Evolutionary conservation across 1,140 invertebrate genomes (phyloP).

Genomic region (Sesamia nonagrioides): DNA sequence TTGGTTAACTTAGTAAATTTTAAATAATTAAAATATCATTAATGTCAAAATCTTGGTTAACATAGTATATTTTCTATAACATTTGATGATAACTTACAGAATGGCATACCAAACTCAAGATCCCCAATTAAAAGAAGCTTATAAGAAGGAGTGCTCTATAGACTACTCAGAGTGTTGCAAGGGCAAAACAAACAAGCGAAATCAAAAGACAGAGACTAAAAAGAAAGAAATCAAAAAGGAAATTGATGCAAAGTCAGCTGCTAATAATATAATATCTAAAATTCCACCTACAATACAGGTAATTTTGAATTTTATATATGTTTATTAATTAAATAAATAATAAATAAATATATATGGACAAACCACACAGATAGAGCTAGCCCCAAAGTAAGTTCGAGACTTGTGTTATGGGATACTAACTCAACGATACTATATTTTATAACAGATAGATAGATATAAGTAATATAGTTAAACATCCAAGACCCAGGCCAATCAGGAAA

Average conservation of each 20-base stretch:
- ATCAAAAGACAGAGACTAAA: constrained; percentile 64
- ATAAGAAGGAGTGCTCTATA: constrained; percentile 68
- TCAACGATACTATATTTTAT: too few relatives aligned
- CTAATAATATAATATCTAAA: constrained; percentile 65
- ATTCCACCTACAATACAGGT: constrained; percentile 80
- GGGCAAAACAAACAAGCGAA: constrained; percentile 63
- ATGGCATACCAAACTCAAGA: constrained; percentile 71
- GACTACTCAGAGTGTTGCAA: constrained; percentile 79
- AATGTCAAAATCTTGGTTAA: too few relatives aligned
- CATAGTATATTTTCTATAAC: neutral
- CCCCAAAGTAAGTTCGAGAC: too few relatives aligned
- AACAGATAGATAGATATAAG: too few relatives aligned
- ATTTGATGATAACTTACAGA: constrained; percentile 60
- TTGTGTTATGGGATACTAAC: too few relatives aligned
- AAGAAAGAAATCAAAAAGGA: constrained; percentile 65
- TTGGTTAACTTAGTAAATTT: too few relatives aligned
- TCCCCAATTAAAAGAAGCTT: constrained; percentile 68
- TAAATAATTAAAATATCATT: too few relatives aligned
- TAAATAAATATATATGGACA: too few relatives aligned
- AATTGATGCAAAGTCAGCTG: constrained; percentile 25
- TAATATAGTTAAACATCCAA: too few relatives aligned
- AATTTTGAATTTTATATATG: neutral
- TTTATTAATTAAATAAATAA: neutral
- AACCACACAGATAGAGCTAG: too few relatives aligned
- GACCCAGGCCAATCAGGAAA: too few relatives aligned